Evolutionary conservation across 2,113 vertebrate species (phyloP).

Genomic region (Pangasianodon hypophthalmus): DNA sequence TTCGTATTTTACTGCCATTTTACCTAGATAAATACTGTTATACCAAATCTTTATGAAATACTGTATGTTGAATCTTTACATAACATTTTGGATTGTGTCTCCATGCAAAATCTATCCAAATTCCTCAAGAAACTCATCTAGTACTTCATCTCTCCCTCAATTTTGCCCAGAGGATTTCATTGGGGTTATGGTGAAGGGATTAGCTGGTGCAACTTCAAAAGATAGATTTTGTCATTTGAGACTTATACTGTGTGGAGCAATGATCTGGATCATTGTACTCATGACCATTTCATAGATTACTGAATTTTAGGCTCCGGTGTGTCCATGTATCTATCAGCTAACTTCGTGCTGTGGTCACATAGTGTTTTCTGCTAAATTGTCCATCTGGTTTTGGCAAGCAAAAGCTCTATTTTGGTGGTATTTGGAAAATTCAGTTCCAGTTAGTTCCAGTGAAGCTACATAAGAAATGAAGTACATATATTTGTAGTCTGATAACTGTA

Average conservation of each 20-base stretch:
- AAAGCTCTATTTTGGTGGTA: too few relatives aligned
- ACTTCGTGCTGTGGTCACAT: not conserved
- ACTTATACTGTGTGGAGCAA: not conserved
- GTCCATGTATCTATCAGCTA: not conserved
- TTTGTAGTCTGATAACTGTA: too few relatives aligned
- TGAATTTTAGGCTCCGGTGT: not conserved
- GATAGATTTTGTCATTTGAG: not conserved
- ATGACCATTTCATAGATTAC: not conserved
- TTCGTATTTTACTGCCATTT: not conserved
- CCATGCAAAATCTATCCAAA: not conserved
- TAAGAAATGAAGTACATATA: too few relatives aligned
- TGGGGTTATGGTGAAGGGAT: not conserved
- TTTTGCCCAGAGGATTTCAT: not conserved
- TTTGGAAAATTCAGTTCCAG: too few relatives aligned
- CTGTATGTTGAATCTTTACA: not conserved
- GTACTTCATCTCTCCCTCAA: not conserved
- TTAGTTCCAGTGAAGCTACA: too few relatives aligned
- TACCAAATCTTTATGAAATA: too few relatives aligned
- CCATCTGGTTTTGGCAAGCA: not conserved
- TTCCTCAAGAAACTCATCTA: too few relatives aligned
- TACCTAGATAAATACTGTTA: not conserved
- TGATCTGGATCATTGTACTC: not conserved
- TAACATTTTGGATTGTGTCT: not conserved
- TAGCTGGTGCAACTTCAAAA: not conserved
- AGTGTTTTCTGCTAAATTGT: not conserved